These are phyloP conservation scores for Porites divaricata DNA, from an alignment of 92 coral and sea anemone genomes.

Conservation along the genomic window DNA sequence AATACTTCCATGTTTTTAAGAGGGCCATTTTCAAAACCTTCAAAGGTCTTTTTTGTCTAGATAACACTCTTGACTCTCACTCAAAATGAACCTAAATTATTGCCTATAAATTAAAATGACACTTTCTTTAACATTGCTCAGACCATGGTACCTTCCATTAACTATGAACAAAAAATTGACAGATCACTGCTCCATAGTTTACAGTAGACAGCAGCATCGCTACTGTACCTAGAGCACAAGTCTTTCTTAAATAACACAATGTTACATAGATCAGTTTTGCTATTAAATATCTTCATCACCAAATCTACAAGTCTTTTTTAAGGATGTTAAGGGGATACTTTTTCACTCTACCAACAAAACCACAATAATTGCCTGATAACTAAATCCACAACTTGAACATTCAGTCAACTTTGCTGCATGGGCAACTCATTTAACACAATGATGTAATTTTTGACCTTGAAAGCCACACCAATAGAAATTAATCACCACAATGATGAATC, in stretches of 20 bases:
- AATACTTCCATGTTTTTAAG: neutral
- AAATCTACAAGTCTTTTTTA: too few relatives aligned
- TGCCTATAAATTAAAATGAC: neutral
- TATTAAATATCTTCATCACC: too few relatives aligned
- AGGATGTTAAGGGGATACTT: too few relatives aligned
- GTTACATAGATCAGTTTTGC: too few relatives aligned
- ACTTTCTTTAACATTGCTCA: neutral
- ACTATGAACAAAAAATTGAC: neutral
- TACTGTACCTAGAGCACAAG: neutral
- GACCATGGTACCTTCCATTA: neutral
- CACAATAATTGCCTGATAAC: too few relatives aligned
- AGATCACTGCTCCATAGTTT: neutral
- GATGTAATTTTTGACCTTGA: slow-evolving; percentile 43
- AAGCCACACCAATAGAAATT: slow-evolving; percentile 19
- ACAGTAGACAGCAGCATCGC: neutral
- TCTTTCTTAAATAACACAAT: too few relatives aligned
- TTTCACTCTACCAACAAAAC: too few relatives aligned
- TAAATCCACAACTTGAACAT: too few relatives aligned
- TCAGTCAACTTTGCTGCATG: too few relatives aligned
- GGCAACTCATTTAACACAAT: neutral
- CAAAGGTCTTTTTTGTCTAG: neutral
- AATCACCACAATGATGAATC: neutral
- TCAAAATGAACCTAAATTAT: too few relatives aligned
- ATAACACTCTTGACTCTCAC: neutral
- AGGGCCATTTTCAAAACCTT: neutral